These are phyloP conservation scores for Callopanchax toddi DNA, from an alignment of 2,113 vertebrate species.

Conservation along the genomic window DNA sequence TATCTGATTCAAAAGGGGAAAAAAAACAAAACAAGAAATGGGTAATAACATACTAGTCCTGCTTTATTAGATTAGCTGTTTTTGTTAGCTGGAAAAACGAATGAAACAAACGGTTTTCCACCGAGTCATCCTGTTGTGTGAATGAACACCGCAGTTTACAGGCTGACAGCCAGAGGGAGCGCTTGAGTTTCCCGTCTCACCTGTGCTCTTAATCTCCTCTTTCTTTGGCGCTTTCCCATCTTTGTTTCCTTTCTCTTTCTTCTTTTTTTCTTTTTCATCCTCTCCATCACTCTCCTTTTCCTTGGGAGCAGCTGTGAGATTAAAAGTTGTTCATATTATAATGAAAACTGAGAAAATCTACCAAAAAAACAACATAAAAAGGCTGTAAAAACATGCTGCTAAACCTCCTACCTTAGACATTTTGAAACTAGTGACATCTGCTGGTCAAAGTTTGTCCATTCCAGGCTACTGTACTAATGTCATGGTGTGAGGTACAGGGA, in stretches of 20 bases:
- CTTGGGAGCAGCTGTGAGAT: constrained; percentile 61
- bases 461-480: not conserved
- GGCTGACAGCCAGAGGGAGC: not conserved
- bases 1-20: constrained; percentile 70
- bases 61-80: too few relatives aligned
- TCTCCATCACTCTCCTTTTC: constrained; percentile 76
- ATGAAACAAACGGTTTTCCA: too few relatives aligned
- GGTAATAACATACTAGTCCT: too few relatives aligned
- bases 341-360: not conserved
- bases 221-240: constrained; percentile 47
- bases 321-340: not conserved
- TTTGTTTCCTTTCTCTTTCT: constrained; percentile 53
- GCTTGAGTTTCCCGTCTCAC: constrained; percentile 13
- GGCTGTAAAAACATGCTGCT: too few relatives aligned
- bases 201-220: constrained; percentile 59
- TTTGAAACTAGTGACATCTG: not conserved
- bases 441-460: not conserved
- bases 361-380: too few relatives aligned
- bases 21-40: not conserved
- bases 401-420: too few relatives aligned
- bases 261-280: constrained; percentile 65
- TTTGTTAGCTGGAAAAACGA: too few relatives aligned
- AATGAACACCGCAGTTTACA: not conserved
- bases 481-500: not conserved
- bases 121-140: too few relatives aligned